Evolutionary conservation across 2,797 vertebrate genomes (phyloP), one percentile per base, ranked within the genome.

Genomic region (Toxotes lorentzi): DNA sequence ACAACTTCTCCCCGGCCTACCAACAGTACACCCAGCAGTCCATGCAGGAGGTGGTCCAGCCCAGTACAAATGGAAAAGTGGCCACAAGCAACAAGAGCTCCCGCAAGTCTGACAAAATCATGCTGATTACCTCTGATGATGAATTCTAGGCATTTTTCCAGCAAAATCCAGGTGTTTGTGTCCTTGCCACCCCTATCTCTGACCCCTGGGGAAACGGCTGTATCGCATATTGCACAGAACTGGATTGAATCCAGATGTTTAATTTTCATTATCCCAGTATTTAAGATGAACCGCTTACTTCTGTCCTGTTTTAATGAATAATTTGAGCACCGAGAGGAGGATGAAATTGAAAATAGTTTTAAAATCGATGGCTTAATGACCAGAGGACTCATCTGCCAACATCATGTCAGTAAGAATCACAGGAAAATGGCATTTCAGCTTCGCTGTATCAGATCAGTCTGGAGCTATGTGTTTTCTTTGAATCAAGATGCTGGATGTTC

Each of bases 1-100:
- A 98, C 93, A 98, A 98, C 94, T 98, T 98, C 94, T 98, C 97
- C 0, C 97, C 97, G 0, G 72, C 96, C 0, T 98, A 99, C 93
- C 97, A 99, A 92, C 97, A 99, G 88, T 97, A 98, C 91, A 96
- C 95, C 0, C 97, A 97, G 94, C 97, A 99, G 81, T 96, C 98
- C 1, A 98, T 96, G 2, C 97, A 97, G 50, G 98, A 99, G 71
- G 94, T 96, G 57, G 93, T 96, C 54, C 89, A 16, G 56, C 95
- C 95, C 0, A 90, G 91, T 67, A 62, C 93, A 11, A 97, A 96
- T 0, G 95, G 95, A 24, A 96, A 94, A 0, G 19, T 60, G 14
- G 70, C 59, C n/a, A 65, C 86, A 0, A 54, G 86, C 82, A 73
- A 51, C 78, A 96, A 90, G 83, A 95, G 84, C 88, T 91, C 91